These are phyloP conservation scores for Rousettus madagascariensis DNA, from an alignment of 2,797 vertebrate genomes.

Conservation along the genomic window DNA sequence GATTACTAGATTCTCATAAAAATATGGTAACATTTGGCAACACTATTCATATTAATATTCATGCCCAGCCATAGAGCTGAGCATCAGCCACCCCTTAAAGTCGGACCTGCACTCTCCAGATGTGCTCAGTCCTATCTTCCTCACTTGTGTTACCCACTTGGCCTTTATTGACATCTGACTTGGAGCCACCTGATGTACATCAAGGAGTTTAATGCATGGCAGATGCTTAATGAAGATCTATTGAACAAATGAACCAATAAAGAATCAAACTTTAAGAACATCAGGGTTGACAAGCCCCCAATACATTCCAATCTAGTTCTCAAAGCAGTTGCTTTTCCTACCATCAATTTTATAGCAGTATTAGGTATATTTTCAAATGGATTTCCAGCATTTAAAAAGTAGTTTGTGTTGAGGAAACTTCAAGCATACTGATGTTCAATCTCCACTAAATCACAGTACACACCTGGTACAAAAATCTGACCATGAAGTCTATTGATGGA, in stretches of 20 bases:
- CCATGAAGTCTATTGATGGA: neutral
- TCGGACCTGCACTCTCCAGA: neutral
- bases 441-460: neutral
- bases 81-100: neutral
- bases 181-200: neutral
- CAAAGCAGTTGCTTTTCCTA: conserved; percentile 23
- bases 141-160: neutral
- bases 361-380: neutral
- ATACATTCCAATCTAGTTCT: neutral
- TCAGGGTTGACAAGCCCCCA: neutral
- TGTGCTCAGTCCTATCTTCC: neutral
- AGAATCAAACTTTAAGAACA: neutral
- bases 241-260: neutral
- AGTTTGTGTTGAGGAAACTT: neutral
- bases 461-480: neutral
- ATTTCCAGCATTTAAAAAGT: neutral
- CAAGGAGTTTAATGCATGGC: neutral
- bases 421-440: neutral
- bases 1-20: conserved; percentile 38
- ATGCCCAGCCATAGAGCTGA: neutral
- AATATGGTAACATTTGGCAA: conserved; percentile 44
- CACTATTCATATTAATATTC: neutral
- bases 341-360: neutral
- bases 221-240: conserved; percentile 8
- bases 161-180: neutral